Evolutionary conservation across 2,888 invertebrate genomes (phyloP).

Genomic region (Craniophora ligustri): DNA sequence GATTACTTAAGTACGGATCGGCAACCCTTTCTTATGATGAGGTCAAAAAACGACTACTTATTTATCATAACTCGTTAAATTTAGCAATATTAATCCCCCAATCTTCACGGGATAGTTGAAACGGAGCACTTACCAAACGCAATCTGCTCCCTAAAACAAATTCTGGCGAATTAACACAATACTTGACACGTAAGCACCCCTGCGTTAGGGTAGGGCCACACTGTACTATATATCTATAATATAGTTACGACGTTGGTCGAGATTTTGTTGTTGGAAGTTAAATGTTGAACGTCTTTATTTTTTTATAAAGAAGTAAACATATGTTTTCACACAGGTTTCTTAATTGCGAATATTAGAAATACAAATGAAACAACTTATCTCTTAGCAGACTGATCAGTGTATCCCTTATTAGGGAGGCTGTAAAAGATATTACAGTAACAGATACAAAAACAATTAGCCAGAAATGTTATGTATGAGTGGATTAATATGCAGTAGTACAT

Average conservation of each 20-base stretch:
- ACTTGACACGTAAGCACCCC: conserved; percentile 60
- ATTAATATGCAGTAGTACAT: no score
- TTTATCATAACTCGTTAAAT: conserved; percentile 42
- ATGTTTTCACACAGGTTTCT: no score
- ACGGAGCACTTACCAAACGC: conserved; percentile 31
- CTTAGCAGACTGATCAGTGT: no score
- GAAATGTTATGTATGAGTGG: no score
- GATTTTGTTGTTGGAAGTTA: neutral
- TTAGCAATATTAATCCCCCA: conserved; percentile 26
- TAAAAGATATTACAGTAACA: no score
- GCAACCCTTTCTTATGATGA: conserved; percentile 33
- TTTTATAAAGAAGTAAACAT: neutral
- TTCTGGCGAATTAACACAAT: conserved; percentile 63
- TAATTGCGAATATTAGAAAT: no score
- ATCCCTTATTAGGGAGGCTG: no score
- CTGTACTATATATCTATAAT: neutral
- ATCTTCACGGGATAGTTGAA: conserved; percentile 26
- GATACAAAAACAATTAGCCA: no score
- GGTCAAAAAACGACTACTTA: conserved; percentile 41
- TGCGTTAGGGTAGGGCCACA: neutral
- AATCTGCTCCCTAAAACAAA: conserved; percentile 50
- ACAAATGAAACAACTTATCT: no score
- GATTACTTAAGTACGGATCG: no score
- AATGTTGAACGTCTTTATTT: neutral
- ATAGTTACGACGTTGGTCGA: neutral